phyloP scores from a whole-genome alignment of 2,888 invertebrate species.

The Eupsilia transversa region DNA sequence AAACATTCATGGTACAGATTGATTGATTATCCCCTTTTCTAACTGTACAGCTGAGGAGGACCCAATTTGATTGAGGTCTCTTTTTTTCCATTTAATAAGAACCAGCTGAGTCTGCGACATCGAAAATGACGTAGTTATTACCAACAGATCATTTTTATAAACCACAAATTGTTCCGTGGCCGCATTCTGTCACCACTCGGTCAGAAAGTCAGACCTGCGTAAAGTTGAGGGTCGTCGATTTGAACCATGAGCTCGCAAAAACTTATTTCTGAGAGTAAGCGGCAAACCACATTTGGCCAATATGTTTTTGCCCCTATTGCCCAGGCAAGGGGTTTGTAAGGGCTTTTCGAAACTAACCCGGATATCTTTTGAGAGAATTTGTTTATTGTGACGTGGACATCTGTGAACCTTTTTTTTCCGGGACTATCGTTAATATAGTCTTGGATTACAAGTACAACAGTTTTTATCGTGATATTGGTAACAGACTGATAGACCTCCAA shows the following conservation, averaged over 20 bases:
- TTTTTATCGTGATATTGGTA: not conserved
- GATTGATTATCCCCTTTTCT: not conserved
- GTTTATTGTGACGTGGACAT: not conserved
- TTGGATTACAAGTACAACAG: not conserved
- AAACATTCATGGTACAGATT: not conserved
- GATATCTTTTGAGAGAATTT: not conserved
- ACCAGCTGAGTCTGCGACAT: not conserved
- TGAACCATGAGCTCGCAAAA: not conserved
- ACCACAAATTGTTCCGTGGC: not conserved
- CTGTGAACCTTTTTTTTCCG: not conserved
- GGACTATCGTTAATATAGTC: not conserved
- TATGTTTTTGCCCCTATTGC: conserved; percentile 3
- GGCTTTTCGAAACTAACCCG: not conserved
- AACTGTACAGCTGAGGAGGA: not conserved
- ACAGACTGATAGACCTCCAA: not conserved
- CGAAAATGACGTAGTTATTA: not conserved
- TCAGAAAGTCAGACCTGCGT: not conserved
- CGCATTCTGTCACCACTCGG: no score
- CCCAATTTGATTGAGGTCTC: not conserved
- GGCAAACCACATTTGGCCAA: not conserved
- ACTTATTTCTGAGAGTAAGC: not conserved
- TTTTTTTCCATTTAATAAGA: not conserved
- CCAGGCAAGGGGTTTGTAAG: not conserved
- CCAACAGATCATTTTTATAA: not conserved
- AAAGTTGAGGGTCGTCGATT: conserved; percentile 12